Evolutionary conservation across 2,797 vertebrate genomes (phyloP), one percentile per base, ranked within the genome.

Genomic region (Poecile montanus): DNA sequence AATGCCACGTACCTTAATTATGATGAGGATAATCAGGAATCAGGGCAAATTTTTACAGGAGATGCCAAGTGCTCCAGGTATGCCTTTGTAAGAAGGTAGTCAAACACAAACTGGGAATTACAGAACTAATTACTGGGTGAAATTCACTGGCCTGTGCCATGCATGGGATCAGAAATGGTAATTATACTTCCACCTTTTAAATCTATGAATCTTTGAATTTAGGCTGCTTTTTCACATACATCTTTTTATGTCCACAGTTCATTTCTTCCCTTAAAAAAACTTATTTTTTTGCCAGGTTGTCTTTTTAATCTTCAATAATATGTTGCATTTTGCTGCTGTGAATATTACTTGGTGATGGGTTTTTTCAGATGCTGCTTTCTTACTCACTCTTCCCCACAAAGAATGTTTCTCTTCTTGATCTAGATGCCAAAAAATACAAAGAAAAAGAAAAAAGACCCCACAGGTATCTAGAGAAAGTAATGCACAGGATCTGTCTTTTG

Each of bases 161-260:
- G 6, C 0, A 0, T 16, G n/a, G 26, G 19, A 13, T 44, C 32
- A 56, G 61, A 48, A 40, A 4, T 42, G 13, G 6, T 56, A 1
- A 63, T 72, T 71, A 2, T 22, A 16, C 27, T 85, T 61, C 27
- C 51, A 56, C 16, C 38, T 58, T 84, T 90, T 77, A 79, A 90
- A 74, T 61, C 11, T 66, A 2, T 30, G 50, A 45, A 16, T 74
- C 30, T 67, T 77, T 83, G 36, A 85, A 60, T 32, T 11, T 44
- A 32, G 18, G 8, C 9, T 68, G 62, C 74, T 72, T 68, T 70
- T 66, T 72, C 40, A 34, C 9, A 30, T 32, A 3, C 7, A 47
- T 30, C 6, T 68, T 81, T 79, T 72, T 68, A 36, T 66, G 20
- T 12, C 10, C 79, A 16, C 8, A 36, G 1, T 45, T 51, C 9